Base-by-base conservation (phyloP, 2,888 invertebrate genomes). In the Rosalia funebris region DNA sequence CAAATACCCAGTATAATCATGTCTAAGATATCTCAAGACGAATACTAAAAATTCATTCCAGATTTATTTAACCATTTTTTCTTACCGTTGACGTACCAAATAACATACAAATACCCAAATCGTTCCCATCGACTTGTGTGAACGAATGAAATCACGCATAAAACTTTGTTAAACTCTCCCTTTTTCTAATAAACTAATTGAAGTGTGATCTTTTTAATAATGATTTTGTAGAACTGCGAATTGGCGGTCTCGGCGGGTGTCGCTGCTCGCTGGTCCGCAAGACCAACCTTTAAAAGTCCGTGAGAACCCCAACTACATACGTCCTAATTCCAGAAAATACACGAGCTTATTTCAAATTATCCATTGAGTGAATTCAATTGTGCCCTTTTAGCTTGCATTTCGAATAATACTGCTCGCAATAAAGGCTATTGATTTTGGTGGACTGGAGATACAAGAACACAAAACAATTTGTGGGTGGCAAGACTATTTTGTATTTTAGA, bases 211-310 rank as follows among this genome's bases (percentile, higher is more conserved):
- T 73, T 67, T 71, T 70, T 71, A 69, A 71, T 68, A 71, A 72
- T 71, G 74, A 74, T 72, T 72, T 72, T 69, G 69, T 67, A 65
- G 73, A 69, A 71, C 69, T 71, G 67, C 71, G 74, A 73, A 73
- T 75, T 73, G 73, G 63, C 64, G 70, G 70, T 69, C 77, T 72
- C 76, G 71, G 73, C 75, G 75, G 76, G 75, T 75, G 76, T 75
- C 72, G 71, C 56, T 65, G 77, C 67, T 73, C 77, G 75, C 60
- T 77, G 76, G 76, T 79, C 76, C 79, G 79, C 77, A 79, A 75
- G 71, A 79, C 59, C 72, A 72, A 71, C 65, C 76, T 71, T 75
- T 72, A 70, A 55, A 50, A 47, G 63, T 65, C 68, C 77, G 79
- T 78, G 79, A 77, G 79, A 79, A 79, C 76, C 66, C 65, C 66